Percentiles rank a stretch among this genome's conserved stretches.
phyloP scores from a whole-genome alignment of 2,888 invertebrate species.

The Tetranychus piercei region DNA sequence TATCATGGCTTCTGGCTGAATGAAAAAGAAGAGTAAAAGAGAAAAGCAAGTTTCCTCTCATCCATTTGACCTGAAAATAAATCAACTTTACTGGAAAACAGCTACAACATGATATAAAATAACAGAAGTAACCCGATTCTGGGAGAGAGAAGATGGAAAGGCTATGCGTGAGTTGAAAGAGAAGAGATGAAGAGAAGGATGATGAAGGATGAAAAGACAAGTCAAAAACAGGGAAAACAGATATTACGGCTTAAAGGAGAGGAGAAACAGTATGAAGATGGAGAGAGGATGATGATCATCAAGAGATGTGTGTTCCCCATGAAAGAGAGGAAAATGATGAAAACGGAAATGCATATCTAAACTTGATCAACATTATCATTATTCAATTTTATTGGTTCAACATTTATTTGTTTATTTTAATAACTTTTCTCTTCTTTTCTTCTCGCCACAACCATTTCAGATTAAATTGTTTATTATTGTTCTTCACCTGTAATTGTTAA shows the following conservation, averaged over 20 bases:
- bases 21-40: background rate
- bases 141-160: background rate
- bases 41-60: background rate
- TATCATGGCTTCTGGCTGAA: conserved; percentile 2
- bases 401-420: background rate
- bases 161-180: background rate
- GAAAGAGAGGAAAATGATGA: no score
- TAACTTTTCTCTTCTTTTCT: no score
- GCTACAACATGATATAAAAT: background rate
- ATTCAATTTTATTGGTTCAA: no score
- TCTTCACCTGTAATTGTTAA: no score
- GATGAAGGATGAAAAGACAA: conserved; percentile 3
- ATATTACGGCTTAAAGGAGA: background rate
- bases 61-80: background rate
- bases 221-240: background rate
- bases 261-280: background rate
- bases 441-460: background rate
- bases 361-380: no score
- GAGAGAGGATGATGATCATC: background rate
- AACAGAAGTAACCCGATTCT: conserved; percentile 5
- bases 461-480: no score
- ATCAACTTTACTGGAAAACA: background rate
- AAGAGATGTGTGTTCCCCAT: background rate
- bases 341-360: no score
- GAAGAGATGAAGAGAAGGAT: background rate